phyloP scores from a whole-genome alignment of 2,797 vertebrate species.

The Chaenodraco wilsoni region DNA sequence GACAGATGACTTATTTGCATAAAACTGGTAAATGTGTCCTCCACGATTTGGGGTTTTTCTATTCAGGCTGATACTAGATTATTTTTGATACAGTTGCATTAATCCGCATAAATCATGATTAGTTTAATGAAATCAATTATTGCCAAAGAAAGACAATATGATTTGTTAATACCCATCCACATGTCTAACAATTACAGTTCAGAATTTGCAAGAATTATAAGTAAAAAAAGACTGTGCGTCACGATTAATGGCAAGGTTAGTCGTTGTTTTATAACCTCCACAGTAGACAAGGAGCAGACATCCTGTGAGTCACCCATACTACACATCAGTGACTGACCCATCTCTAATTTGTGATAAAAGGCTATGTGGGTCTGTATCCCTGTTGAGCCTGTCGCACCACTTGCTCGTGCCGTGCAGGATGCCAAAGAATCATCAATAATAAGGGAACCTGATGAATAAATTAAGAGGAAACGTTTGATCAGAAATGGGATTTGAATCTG shows the following conservation, averaged over 20 bases:
- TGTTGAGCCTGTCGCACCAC: background rate
- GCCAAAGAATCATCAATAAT: slow-evolving; percentile 4
- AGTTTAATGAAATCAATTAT: slow-evolving; percentile 34
- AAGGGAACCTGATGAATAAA: slow-evolving; percentile 7
- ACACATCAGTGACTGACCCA: background rate
- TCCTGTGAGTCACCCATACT: too few relatives aligned
- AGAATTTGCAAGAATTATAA: too few relatives aligned
- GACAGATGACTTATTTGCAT: slow-evolving; percentile 51
- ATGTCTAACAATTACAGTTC: too few relatives aligned
- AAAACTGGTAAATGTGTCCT: slow-evolving; percentile 29
- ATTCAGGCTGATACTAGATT: slow-evolving; percentile 14
- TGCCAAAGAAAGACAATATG: slow-evolving; percentile 9
- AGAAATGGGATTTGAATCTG: slow-evolving; percentile 5
- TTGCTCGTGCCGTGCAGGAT: background rate
- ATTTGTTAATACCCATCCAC: background rate
- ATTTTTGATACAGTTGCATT: slow-evolving; percentile 16
- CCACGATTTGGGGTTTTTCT: slow-evolving; percentile 1
- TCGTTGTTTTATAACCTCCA: too few relatives aligned
- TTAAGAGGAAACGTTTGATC: background rate
- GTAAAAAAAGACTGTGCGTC: too few relatives aligned
- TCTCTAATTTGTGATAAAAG: slow-evolving; percentile 10
- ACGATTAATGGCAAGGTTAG: too few relatives aligned
- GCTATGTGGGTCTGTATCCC: slow-evolving; percentile 6
- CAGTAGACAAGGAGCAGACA: too few relatives aligned
- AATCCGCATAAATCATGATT: slow-evolving; percentile 25